Conservation (phyloP, 2,888 invertebrate genomes). For the Agonopterix arenella region DNA sequence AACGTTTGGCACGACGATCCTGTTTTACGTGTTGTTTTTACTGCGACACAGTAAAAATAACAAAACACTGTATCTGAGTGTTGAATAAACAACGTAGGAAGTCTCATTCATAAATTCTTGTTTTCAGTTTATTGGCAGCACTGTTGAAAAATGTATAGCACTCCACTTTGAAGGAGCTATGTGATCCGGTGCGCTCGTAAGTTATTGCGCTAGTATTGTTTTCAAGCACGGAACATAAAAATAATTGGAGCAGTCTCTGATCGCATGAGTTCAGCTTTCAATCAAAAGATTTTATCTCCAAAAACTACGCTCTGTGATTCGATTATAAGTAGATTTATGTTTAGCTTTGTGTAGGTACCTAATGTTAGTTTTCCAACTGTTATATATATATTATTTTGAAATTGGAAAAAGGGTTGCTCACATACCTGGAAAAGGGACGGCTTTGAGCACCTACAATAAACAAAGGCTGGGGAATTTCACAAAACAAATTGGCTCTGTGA, state of each 20-base stretch:
- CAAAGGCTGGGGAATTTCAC: conserved; percentile 23
- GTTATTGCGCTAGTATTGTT: neutral
- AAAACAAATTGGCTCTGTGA: conserved; percentile 28
- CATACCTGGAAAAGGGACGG: conserved; percentile 26
- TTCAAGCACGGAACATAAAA: neutral
- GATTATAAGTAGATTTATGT: too few relatives aligned
- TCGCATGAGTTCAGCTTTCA: neutral
- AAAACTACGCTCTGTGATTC: too few relatives aligned
- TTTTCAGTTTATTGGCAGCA: too few relatives aligned
- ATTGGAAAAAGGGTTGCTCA: conserved; percentile 32
- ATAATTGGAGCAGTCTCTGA: neutral
- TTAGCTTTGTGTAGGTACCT: too few relatives aligned
- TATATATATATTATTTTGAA: conserved; percentile 27
- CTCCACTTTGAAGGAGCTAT: too few relatives aligned
- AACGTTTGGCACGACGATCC: conserved; percentile 3
- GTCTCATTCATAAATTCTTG: neutral
- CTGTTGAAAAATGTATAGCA: too few relatives aligned
- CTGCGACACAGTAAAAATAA: neutral
- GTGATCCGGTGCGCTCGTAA: too few relatives aligned
- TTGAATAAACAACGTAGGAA: neutral
- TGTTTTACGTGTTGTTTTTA: conserved; percentile 2
- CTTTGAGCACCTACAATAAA: conserved; percentile 18
- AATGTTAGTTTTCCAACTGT: neutral
- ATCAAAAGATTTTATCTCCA: conserved; percentile 3
- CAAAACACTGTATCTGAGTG: neutral